phyloP scores from a whole-genome alignment of 2,113 vertebrate genomes.

The Trichechus manatus region DNA sequence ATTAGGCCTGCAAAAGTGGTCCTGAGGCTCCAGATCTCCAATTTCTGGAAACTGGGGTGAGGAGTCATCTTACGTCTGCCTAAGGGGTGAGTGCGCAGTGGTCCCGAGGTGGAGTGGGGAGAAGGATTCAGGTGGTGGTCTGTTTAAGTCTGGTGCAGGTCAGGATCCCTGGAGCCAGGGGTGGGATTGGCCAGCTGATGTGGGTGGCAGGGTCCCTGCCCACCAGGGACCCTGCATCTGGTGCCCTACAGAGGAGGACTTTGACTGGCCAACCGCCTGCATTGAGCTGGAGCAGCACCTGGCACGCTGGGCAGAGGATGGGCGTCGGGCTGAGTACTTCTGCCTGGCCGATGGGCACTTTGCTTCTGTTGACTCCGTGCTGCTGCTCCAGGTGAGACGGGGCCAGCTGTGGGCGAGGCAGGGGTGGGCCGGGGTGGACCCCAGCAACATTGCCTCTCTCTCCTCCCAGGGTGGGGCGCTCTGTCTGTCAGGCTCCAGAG shows the following conservation, averaged over 20 bases:
- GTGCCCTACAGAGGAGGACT: constrained; percentile 85
- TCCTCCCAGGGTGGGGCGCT: constrained; percentile 85
- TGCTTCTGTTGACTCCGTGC: constrained; percentile 91
- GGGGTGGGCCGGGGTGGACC: background rate
- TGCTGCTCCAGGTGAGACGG: constrained; percentile 90
- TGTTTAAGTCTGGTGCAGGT: background rate
- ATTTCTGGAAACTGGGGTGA: background rate
- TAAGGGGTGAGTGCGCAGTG: background rate
- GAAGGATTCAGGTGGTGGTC: background rate
- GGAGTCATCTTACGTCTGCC: background rate
- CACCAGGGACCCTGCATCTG: background rate
- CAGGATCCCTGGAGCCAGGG: background rate
- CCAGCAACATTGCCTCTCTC: background rate
- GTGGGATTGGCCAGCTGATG: background rate
- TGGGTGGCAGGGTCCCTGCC: background rate
- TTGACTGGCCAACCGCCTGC: constrained; percentile 93
- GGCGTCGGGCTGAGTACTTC: constrained; percentile 88
- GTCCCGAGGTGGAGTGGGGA: background rate
- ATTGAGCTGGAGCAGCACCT: constrained; percentile 94
- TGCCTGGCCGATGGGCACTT: constrained; percentile 92
- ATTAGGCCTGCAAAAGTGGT: background rate
- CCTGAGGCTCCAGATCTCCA: background rate
- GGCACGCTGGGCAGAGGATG: constrained; percentile 88
- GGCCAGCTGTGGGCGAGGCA: background rate
- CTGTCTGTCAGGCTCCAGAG: constrained; percentile 93